These are phyloP conservation scores for Hippopotamus amphibius DNA, from an alignment of 2,113 vertebrate species.

Conservation along the genomic window DNA sequence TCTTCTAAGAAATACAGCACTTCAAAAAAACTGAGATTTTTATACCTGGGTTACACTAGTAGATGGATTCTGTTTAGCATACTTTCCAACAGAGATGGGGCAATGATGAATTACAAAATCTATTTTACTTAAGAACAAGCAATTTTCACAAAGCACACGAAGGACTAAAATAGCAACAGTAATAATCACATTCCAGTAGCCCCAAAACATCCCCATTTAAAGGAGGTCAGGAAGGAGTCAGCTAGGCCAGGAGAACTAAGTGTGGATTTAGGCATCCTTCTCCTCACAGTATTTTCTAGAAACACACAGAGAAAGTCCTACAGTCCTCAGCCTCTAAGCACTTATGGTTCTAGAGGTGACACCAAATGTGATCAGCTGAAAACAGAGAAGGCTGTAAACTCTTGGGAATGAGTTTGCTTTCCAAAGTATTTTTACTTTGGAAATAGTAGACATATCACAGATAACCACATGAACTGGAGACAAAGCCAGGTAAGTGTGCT, in stretches of 20 bases:
- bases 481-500: conserved; percentile 51
- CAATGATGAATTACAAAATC: background rate
- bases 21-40: background rate
- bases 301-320: conserved; percentile 46
- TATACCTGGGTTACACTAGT: background rate
- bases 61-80: background rate
- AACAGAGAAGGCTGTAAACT: conserved; percentile 82
- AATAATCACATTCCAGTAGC: background rate
- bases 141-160: background rate
- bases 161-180: background rate
- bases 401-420: conserved; percentile 87
- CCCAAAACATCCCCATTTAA: background rate
- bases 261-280: background rate
- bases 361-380: conserved; percentile 83
- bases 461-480: conserved; percentile 70
- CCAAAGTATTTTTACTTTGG: conserved; percentile 42
- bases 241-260: background rate
- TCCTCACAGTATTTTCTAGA: conserved; percentile 65
- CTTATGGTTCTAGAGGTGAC: conserved; percentile 88
- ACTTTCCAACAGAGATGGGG: background rate
- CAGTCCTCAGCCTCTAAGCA: conserved; percentile 80
- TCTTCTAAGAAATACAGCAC: background rate
- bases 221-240: background rate
- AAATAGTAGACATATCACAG: conserved; percentile 77
- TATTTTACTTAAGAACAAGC: background rate